Base-by-base conservation (phyloP, 1,140 invertebrate genomes). In the Drosophila rufa region DNA sequence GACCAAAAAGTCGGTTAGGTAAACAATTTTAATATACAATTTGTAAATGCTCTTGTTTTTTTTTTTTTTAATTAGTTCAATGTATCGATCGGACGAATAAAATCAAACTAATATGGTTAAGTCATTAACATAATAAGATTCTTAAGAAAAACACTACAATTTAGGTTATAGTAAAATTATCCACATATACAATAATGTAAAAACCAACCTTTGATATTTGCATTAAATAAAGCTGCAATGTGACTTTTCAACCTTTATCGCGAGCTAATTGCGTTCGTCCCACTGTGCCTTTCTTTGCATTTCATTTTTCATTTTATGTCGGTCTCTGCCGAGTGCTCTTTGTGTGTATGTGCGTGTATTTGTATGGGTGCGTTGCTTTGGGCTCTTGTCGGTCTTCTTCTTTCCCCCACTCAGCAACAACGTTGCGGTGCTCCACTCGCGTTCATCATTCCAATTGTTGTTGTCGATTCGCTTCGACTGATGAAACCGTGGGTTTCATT, bases 261-360 rank as follows among this genome's bases (percentile, higher is more conserved):
- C 42, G 9, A 6, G 17, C 11, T 14, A 47, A 69, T 15, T 4
- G 0, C 5, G 8, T n/a, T 48, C 19, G 80, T 7, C 47, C 78
- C 78, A 89, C 80, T 84, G 84, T 89, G 81, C 65, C 77, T 71
- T 61, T 60, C 62, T 67, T 42, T 75, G 59, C 67, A 81, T 89
- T 89, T 87, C 85, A 89, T 87, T 87, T 87, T 87, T 89, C 80
- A 89, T 89, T 90, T 89, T 90, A 80, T 80, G 70, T 51, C 46
- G 75, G 80, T 48, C 47, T 45, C 12, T 51, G 61, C 27, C 38
- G 61, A 56, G 61, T 64, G 61, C 73, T 57, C 70, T 64, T 46
- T 50, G 38, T 73, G 62, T 60, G 36, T 53, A 47, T 51, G 36
- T 38, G 36, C 57, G 22, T 46, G 74, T 48, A 25, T 40, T 38